These are phyloP conservation scores for Micromussa lordhowensis DNA, from an alignment of 92 coral and sea anemone genomes.

Conservation along the genomic window DNA sequence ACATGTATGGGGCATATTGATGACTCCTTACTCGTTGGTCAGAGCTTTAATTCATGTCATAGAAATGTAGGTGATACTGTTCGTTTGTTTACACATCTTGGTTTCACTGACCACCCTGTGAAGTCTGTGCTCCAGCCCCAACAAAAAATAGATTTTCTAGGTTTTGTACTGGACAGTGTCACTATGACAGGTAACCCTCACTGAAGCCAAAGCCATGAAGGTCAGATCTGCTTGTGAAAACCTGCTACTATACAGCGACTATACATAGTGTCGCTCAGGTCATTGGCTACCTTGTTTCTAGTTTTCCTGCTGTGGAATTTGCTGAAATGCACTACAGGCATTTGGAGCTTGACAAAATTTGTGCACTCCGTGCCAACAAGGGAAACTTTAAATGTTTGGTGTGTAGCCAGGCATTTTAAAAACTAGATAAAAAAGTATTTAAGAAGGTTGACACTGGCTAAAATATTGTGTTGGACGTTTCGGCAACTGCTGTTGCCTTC, in stretches of 20 bases:
- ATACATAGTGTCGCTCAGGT: constrained; percentile 21
- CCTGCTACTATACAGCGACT: constrained; percentile 3
- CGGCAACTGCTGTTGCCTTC: too few species aligned
- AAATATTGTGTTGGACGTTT: too few species aligned
- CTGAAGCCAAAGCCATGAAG: constrained; percentile 17
- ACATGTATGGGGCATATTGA: constrained; percentile 52
- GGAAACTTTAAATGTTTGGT: too few species aligned
- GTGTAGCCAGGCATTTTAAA: too few species aligned
- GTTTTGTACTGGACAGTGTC: constrained; percentile 26
- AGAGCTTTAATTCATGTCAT: constrained; percentile 15
- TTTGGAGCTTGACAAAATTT: constrained; percentile 49
- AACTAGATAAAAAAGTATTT: too few species aligned
- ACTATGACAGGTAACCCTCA: constrained; percentile 28
- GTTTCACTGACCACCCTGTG: constrained; percentile 44
- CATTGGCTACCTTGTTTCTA: constrained; percentile 24
- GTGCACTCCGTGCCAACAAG: constrained; percentile 39
- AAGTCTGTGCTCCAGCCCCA: constrained; percentile 26
- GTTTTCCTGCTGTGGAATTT: constrained; percentile 25
- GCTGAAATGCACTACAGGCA: constrained; percentile 22
- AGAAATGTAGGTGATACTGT: constrained; percentile 26
- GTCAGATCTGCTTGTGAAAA: constrained; percentile 34
- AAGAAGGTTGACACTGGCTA: too few species aligned
- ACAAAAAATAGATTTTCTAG: constrained; percentile 27
- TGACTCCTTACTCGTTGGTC: constrained; percentile 59
- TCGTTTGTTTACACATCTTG: constrained; percentile 32